Base-by-base conservation (phyloP, 1,140 invertebrate species). In the Hormaphis cornu region DNA sequence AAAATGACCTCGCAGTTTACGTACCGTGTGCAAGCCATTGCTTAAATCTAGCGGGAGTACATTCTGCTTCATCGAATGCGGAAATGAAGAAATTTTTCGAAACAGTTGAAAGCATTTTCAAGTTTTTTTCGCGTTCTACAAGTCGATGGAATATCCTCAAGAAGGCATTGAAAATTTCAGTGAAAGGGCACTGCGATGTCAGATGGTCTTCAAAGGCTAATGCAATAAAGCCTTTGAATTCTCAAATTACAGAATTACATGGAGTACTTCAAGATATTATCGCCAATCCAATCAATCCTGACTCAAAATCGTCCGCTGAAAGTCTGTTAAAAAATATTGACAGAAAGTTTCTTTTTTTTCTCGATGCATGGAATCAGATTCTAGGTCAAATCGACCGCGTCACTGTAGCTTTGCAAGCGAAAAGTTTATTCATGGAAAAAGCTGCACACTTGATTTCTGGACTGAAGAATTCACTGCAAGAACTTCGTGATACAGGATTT, bases 1-100 rank as follows among this genome's bases (percentile, higher is more conserved):
- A 37, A 30, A 70, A 56, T 56, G 1, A 18, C 1, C 35, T 54
- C 4, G 20, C 48, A 12, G 44, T 12, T 10, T 70, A 40, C 12
- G 30, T 70, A 26, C 44, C 50, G 14, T 70, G 50, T 48, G 16
- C 26, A 22, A 52, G 20, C 20, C 66, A 73, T 54, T 48, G 24
- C 16, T 53, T 59, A 24, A 70, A 70, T 54, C 37, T 54, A 16
- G 28, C 35, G 12, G 52, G 48, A 33, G 69, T 53, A 18, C n/a
- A 63, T 54, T 61, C 72, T 48, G 72, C 71, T 69, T 30, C 0
- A 33, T 53, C 28, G 9, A 33, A 53, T 33, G 28, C 20, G 18
- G 2, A 52, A 52, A 52, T 30, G 26, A 1, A 30, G 12, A 8
- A 14, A n/a, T 53, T 33, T 24, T 53, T 53, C 9, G 26, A n/a